Base-by-base conservation (phyloP, 1,140 invertebrate species). In the Pseudomyrmex cubaensis region DNA sequence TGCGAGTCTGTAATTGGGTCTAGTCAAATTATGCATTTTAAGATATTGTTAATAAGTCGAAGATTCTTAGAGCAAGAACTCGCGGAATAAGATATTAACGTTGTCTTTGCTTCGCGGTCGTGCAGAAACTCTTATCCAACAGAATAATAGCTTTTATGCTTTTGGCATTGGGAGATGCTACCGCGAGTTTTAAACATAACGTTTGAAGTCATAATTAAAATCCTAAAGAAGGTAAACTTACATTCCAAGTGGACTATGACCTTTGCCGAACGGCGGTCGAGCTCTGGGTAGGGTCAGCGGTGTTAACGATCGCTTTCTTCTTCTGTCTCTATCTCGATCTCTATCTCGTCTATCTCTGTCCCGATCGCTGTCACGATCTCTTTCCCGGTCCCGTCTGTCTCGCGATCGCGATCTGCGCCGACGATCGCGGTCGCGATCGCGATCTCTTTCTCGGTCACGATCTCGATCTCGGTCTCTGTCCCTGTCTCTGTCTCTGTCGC, bases 241-340 rank as follows among this genome's bases (percentile, higher is more conserved):
- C 94, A 93, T 90, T 84, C 92, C 93, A 84, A 95, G 85, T 1
- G 94, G 91, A 88, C 94, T 92, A 74, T 93, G 90, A 5, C 92
- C 91, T 91, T 95, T 94, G 77, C 94, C 90, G 91, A 95, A 92
- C 85, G 94, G 95, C 12, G 95, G 92, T 77, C 93, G 93, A 5
- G 92, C 91, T 78, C 94, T 92, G 4, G 94, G 94, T 46, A 95
- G 91, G 2, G 94, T 93, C 12, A 95, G 92, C 0, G 94, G 94
- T 3, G 94, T 94, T 5, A 95, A 87, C 0, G 94, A 95, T 85
- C 94, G 92, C 84, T 94, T 95, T 61, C 94, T 92, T 76, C 93
- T 94, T 90, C 91, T 94, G 8, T 94, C 95, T 56, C 94, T 91
- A 50, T 95, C 94, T 17, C 92, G 87, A 78, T 93, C 93, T 73